Evolutionary conservation across 2,113 vertebrate genomes (phyloP).

Genomic region (Oryzias celebensis): DNA sequence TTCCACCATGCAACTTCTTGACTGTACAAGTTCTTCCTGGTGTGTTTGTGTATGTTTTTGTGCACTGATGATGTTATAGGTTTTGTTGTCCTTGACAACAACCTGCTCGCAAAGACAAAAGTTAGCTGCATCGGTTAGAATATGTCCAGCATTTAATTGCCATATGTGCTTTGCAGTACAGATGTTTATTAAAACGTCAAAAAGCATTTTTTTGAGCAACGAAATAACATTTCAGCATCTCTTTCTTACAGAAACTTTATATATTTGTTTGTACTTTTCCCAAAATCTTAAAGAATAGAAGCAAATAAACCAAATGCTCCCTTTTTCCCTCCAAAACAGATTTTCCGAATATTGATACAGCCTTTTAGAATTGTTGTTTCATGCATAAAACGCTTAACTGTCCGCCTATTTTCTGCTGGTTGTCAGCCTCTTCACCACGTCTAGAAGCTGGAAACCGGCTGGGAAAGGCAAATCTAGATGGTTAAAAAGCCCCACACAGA

Average conservation of each 20-base stretch:
- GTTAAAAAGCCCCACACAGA: background rate
- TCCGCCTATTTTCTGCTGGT: too few species aligned
- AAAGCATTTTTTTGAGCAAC: conserved; percentile 23
- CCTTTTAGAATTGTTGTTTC: too few species aligned
- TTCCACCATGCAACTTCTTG: conserved; percentile 32
- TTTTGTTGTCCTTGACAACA: background rate
- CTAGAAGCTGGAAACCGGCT: too few species aligned
- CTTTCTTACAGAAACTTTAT: conserved; percentile 11
- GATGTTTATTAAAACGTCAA: conserved; percentile 25
- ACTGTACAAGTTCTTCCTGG: conserved; percentile 41
- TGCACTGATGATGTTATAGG: conserved; percentile 25
- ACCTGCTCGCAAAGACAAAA: conserved; percentile 34
- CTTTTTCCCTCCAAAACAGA: conserved; percentile 1
- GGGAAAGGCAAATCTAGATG: too few species aligned
- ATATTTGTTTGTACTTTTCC: conserved; percentile 17
- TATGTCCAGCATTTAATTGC: conserved; percentile 44
- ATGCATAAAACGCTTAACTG: too few species aligned
- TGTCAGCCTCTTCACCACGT: too few species aligned
- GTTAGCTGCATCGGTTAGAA: conserved; percentile 20
- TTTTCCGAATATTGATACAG: too few species aligned
- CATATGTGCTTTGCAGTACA: conserved; percentile 53
- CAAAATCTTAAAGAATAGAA: conserved; percentile 13
- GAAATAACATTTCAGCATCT: conserved; percentile 25
- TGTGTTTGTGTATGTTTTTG: conserved; percentile 26
- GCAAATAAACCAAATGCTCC: conserved; percentile 6